Evolutionary conservation across 2,888 invertebrate genomes (phyloP).

Genomic region (Calliscelio sp.): DNA sequence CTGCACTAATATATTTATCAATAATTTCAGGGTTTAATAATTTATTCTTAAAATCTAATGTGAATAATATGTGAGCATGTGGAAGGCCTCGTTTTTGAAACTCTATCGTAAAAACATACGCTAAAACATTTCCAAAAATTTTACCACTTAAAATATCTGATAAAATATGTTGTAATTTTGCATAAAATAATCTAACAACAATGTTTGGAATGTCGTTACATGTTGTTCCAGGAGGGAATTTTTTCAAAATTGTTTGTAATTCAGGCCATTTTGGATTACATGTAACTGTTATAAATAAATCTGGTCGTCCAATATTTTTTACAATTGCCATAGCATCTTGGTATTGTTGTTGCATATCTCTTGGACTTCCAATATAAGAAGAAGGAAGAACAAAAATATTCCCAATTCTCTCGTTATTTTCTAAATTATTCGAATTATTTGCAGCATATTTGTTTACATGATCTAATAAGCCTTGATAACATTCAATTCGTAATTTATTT

Average conservation of each 20-base stretch:
- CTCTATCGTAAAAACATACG: slow-evolving; percentile 29
- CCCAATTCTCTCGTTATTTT: no score
- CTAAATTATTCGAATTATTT: no score
- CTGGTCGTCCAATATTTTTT: slow-evolving; percentile 81
- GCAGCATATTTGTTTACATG: background rate
- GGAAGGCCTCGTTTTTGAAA: slow-evolving; percentile 25
- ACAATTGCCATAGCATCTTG: slow-evolving; percentile 80
- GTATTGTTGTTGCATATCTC: slow-evolving; percentile 80
- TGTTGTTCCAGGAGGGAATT: background rate
- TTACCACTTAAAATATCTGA: slow-evolving; percentile 11
- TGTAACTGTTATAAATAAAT: slow-evolving; percentile 82
- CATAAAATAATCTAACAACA: slow-evolving; percentile 27
- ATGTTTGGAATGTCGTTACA: no score
- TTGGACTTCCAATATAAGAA: slow-evolving; percentile 78
- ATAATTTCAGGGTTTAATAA: background rate
- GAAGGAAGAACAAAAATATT: background rate
- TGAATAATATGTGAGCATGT: slow-evolving; percentile 23
- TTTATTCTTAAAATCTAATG: slow-evolving; percentile 15
- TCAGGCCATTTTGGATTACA: slow-evolving; percentile 81
- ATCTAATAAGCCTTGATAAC: background rate
- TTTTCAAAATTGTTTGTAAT: slow-evolving; percentile 67
- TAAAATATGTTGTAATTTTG: slow-evolving; percentile 7
- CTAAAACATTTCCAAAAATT: slow-evolving; percentile 7
- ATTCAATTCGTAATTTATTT: no score
- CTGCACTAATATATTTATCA: slow-evolving; percentile 16